These are phyloP conservation scores for Leptinotarsa lineolata DNA, from an alignment of 1,140 invertebrate genomes.

Conservation along the genomic window DNA sequence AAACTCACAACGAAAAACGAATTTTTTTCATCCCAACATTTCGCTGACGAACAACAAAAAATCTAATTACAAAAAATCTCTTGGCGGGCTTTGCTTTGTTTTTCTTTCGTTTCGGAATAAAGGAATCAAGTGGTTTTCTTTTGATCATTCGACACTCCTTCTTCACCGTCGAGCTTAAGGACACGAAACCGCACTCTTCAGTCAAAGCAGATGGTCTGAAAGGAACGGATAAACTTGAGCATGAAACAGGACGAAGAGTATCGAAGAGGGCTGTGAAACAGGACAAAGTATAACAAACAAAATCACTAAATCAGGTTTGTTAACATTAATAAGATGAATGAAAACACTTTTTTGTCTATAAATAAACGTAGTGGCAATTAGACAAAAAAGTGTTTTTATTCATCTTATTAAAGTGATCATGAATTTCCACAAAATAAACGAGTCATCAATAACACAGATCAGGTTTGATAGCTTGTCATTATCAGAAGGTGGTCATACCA, in stretches of 20 bases:
- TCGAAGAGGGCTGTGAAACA: neutral
- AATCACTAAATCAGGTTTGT: neutral
- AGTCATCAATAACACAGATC: too few species aligned
- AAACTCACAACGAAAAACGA: too few species aligned
- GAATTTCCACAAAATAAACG: too few species aligned
- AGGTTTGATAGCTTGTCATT: too few species aligned
- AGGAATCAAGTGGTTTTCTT: neutral
- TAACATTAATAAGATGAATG: too few species aligned
- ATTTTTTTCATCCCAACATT: neutral
- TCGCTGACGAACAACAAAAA: neutral
- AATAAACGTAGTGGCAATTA: too few species aligned
- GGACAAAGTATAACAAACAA: neutral
- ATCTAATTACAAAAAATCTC: constrained; percentile 1
- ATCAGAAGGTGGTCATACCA: too few species aligned
- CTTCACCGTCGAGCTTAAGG: neutral
- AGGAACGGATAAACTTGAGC: neutral
- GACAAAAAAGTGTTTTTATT: too few species aligned
- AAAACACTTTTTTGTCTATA: too few species aligned
- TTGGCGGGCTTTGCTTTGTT: neutral
- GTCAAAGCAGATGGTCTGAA: neutral
- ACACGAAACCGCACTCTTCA: neutral
- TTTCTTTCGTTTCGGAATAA: neutral
- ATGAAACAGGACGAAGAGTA: neutral
- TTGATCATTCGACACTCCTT: neutral
- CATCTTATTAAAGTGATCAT: too few species aligned